phyloP scores from a whole-genome alignment of 1,140 invertebrate species.

The Magallana angulata region DNA sequence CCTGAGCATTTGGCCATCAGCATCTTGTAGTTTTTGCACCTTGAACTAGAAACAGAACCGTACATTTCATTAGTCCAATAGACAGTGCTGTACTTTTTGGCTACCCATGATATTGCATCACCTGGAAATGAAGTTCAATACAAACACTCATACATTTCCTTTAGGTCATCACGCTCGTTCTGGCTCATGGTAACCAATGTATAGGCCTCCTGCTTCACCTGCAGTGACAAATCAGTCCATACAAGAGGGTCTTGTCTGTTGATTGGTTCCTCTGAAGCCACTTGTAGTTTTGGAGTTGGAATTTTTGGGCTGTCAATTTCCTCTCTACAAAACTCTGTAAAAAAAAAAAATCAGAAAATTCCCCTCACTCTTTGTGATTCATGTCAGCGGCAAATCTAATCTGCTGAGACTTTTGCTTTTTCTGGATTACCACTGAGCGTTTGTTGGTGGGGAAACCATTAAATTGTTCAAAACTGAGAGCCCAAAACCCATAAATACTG shows the following conservation, averaged over 20 bases:
- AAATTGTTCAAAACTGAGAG: slow-evolving; percentile 29
- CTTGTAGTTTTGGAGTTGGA: no score
- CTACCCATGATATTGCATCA: not conserved
- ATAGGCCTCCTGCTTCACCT: not conserved
- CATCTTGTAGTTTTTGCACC: no score
- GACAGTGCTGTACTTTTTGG: not conserved
- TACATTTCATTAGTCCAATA: slow-evolving; percentile 23
- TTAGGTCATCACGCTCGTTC: not conserved
- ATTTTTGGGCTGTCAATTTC: not conserved
- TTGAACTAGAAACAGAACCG: not conserved
- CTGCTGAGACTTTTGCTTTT: not conserved
- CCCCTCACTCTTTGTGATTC: not conserved
- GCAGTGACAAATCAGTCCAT: not conserved
- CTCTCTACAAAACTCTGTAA: not conserved
- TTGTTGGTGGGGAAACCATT: not conserved
- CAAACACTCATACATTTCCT: not conserved
- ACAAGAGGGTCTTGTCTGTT: no score
- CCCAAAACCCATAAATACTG: not conserved
- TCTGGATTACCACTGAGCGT: not conserved
- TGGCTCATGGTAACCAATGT: not conserved
- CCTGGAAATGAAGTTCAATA: not conserved
- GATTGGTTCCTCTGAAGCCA: no score
- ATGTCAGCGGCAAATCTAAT: not conserved
- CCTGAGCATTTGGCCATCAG: no score
- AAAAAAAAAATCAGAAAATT: not conserved